These are phyloP conservation scores for Ptilodon capucinus DNA, from an alignment of 2,888 invertebrate genomes.

Conservation along the genomic window DNA sequence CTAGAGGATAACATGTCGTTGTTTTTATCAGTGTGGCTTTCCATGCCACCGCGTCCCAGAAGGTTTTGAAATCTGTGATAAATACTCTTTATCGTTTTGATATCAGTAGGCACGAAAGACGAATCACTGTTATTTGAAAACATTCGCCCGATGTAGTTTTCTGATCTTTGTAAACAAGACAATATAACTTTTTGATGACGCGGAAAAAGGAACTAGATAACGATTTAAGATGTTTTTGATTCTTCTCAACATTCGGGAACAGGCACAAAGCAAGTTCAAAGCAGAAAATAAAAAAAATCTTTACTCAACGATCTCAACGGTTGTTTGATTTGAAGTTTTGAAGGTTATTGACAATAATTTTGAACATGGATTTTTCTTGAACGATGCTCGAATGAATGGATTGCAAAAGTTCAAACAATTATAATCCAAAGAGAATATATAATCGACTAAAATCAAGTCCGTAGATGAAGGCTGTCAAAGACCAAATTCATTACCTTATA, in stretches of 20 bases:
- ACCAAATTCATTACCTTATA: too few species aligned
- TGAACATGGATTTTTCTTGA: background rate
- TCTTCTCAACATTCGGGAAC: background rate
- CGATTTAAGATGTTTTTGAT: too few species aligned
- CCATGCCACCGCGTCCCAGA: slow-evolving; percentile 41
- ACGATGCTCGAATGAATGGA: slow-evolving; percentile 1
- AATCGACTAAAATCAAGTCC: slow-evolving; percentile 9
- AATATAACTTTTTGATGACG: slow-evolving; percentile 10
- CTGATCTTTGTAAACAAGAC: background rate
- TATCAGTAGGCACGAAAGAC: slow-evolving; percentile 41
- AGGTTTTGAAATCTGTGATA: slow-evolving; percentile 55
- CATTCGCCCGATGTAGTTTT: slow-evolving; percentile 49
- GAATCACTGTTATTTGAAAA: slow-evolving; percentile 53
- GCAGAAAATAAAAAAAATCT: slow-evolving; percentile 27
- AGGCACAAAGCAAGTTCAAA: slow-evolving; percentile 18
- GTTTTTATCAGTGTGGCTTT: slow-evolving; percentile 20
- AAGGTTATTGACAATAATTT: slow-evolving; percentile 6
- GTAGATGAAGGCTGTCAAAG: too few species aligned
- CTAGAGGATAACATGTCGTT: slow-evolving; percentile 54
- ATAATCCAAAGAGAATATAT: background rate
- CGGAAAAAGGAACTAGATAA: too few species aligned
- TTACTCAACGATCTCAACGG: slow-evolving; percentile 44
- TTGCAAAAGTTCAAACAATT: slow-evolving; percentile 11
- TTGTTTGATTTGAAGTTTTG: slow-evolving; percentile 30
- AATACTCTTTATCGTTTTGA: slow-evolving; percentile 46